A percentile compares a stretch with the other conserved stretches of the same genome.
phyloP scores from a whole-genome alignment of 2,888 invertebrate genomes.

The Lysandra bellargus region DNA sequence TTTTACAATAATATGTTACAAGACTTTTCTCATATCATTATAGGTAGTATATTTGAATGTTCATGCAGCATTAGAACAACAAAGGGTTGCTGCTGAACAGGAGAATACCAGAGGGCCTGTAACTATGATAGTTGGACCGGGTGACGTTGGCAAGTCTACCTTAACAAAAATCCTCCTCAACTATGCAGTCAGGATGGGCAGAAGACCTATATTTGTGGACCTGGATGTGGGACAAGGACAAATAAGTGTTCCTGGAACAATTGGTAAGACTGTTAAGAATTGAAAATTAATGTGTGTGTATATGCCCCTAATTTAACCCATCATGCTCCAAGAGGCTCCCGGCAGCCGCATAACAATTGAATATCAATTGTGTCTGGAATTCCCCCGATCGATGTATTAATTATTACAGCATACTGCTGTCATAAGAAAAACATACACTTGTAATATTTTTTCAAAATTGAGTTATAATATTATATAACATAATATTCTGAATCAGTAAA shows the following conservation, averaged over 20 bases:
- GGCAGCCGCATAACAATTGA: too few species aligned
- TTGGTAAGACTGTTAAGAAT: slow-evolving; percentile 76
- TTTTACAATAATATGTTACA: neutral
- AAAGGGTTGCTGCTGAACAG: slow-evolving; percentile 90
- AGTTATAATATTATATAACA: too few species aligned
- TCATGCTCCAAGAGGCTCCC: too few species aligned
- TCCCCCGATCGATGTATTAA: too few species aligned
- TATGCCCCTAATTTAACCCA: too few species aligned
- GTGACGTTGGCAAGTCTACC: slow-evolving; percentile 98
- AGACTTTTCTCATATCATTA: slow-evolving; percentile 37
- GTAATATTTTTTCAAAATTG: too few species aligned
- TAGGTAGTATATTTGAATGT: slow-evolving; percentile 94
- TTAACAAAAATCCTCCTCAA: slow-evolving; percentile 93
- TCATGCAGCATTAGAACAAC: slow-evolving; percentile 95
- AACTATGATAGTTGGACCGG: slow-evolving; percentile 95
- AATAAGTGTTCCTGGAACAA: slow-evolving; percentile 94
- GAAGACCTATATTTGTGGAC: slow-evolving; percentile 95
- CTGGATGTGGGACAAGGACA: slow-evolving; percentile 97
- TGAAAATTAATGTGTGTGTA: too few species aligned
- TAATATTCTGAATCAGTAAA: too few species aligned
- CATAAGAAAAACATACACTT: too few species aligned
- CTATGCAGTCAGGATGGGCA: slow-evolving; percentile 94
- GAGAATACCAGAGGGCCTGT: slow-evolving; percentile 88
- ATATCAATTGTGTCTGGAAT: too few species aligned
- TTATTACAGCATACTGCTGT: too few species aligned